Evolutionary conservation across 2,888 invertebrate genomes (phyloP).

Genomic region (Periphyllus acericola): DNA sequence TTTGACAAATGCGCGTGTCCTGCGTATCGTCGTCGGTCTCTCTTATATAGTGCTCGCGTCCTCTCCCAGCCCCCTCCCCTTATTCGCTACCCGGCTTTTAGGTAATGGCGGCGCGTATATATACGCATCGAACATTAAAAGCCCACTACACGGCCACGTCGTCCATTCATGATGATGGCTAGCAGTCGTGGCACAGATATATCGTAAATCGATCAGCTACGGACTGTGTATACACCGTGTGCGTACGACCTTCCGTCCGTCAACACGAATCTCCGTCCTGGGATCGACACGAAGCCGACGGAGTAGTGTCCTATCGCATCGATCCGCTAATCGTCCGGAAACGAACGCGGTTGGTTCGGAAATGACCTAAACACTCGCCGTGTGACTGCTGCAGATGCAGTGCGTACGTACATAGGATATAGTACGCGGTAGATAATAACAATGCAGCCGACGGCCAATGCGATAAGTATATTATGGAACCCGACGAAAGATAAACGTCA

Average conservation of each 20-base stretch:
- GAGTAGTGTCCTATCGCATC: not conserved
- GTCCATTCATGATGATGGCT: not conserved
- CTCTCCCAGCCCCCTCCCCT: not conserved
- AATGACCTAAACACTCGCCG: not conserved
- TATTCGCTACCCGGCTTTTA: conserved; percentile 5
- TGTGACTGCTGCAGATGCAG: no score
- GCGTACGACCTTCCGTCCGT: not conserved
- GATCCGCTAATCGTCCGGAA: conserved; percentile 12
- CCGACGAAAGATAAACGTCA: not conserved
- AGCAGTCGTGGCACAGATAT: not conserved
- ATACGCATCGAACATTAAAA: conserved; percentile 41
- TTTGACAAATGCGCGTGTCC: conserved; percentile 54
- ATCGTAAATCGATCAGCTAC: conserved; percentile 27
- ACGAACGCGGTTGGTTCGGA: not conserved
- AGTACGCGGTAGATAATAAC: no score
- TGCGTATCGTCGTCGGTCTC: not conserved
- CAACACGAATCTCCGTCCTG: not conserved
- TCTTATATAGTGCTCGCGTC: not conserved
- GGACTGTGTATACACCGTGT: not conserved
- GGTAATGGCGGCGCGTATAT: not conserved
- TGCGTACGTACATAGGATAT: no score
- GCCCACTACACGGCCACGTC: not conserved
- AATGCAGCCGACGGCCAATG: not conserved
- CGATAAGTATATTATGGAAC: no score
- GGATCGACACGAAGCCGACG: not conserved